phyloP scores from a whole-genome alignment of 1,140 invertebrate species.

The Megalonaias nervosa region DNA sequence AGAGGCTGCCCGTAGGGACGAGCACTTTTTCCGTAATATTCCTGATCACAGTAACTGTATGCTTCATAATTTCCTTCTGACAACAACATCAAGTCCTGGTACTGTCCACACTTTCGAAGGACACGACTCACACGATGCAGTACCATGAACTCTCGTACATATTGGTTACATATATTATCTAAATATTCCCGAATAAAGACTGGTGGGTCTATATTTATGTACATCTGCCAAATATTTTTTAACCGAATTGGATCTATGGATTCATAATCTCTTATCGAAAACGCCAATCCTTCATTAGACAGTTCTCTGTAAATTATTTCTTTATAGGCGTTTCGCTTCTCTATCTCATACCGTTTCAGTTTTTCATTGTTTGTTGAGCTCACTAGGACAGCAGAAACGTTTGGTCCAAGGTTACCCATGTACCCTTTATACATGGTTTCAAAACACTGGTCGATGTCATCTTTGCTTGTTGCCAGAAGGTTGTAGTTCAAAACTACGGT shows the following conservation, averaged over 20 bases:
- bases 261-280: constrained; percentile 42
- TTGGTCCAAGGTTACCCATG: constrained; percentile 58
- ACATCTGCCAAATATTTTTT: constrained; percentile 54
- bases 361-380: constrained; percentile 56
- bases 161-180: constrained; percentile 58
- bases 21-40: constrained; percentile 53
- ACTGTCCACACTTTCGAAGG: constrained; percentile 65
- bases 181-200: constrained; percentile 57
- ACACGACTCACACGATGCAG: constrained; percentile 62
- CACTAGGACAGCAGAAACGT: constrained; percentile 57
- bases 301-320: constrained; percentile 56
- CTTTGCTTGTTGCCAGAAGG: constrained; percentile 53
- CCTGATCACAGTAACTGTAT: constrained; percentile 56
- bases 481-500: constrained; percentile 64
- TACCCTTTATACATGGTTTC: constrained; percentile 64
- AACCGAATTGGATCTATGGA: constrained; percentile 44
- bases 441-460: constrained; percentile 62
- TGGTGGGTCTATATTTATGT: constrained; percentile 42
- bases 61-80: constrained; percentile 59
- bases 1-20: constrained; percentile 50
- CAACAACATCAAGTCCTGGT: constrained; percentile 64
- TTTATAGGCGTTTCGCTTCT: constrained; percentile 52
- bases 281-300: constrained; percentile 54
- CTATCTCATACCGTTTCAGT: constrained; percentile 58
- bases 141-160: constrained; percentile 63